Evolutionary conservation across 2,113 vertebrate genomes (phyloP), one percentile per base, ranked within the genome.

Genomic region (Peromyscus maniculatus): DNA sequence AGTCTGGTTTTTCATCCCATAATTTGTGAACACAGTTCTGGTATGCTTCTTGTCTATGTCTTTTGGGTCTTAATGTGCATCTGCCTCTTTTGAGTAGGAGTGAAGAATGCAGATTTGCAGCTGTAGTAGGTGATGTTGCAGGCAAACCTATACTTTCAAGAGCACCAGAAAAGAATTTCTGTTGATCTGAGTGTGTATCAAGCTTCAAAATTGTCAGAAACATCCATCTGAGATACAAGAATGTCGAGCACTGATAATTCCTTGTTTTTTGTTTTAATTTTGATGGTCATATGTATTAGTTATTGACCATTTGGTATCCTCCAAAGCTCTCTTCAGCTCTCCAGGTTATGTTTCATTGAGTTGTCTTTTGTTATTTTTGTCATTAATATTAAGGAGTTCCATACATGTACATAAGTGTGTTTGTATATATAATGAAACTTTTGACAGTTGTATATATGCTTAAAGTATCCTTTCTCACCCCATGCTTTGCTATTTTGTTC

Each of bases 281-380:
- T 77, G 26, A 33, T 89, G 52, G 66, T 83, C 84, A 52, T 66
- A 12, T 87, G 28, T 6, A 49, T 49, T 64, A 66, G 59, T 36
- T 93, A 66, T 91, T 93, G 82, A 49, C 7, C 15, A 43, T 46
- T 86, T 91, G 13, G 62, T 79, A 57, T 79, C 28, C 46, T 96
- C 3, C 75, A 78, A 93, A 96, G 21, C 39, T 88, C 74, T 7
- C 78, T 16, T 88, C 21, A 84, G 7, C 55, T 89, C 55, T 91
- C 10, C 43, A 82, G 16, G 10, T 15, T 94, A 15, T 89, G 79
- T 93, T 93, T 92, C 49, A 15, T 62, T 77, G 15, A 12, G 6
- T 79, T 94, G 24, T 93, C 87, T 46, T 79, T 89, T 69, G 39
- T 57, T 55, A 71, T 90, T 96, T 96, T 83, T 92, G 39, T 79